Base-by-base conservation (phyloP, 2,113 vertebrate species). In the Ctenomys sociabilis region DNA sequence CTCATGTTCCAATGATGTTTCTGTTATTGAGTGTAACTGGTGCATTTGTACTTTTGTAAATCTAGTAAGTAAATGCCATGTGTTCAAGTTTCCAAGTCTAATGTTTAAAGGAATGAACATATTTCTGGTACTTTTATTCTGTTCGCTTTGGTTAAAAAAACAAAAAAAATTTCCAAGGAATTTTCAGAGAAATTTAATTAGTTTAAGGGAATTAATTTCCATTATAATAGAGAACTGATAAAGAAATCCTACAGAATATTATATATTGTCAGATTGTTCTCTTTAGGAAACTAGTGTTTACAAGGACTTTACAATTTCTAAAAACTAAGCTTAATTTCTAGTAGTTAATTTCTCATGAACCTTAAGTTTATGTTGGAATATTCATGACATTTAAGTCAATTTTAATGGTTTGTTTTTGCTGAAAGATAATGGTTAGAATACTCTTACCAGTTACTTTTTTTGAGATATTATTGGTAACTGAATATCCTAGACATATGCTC, bases 271-370 rank as follows among this genome's bases (percentile, higher is more conserved):
- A 95, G 90, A 64, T 94, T 30, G 61, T 61, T 84, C 12, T 78
- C 5, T 95, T 49, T 17, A 85, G 28, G 32, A 90, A 97, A 61
- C 19, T 49, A 28, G 40, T 70, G 64, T 94, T 90, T 59, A 43
- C 94, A 78, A 89, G 40, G 17, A 90, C 37, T 91, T 63, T 85
- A 32, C 59, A 35, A 78, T 93, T 86, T 95, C 7, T 72, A 30
- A 86, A 96, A 83, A 32, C 21, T 59, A 75, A 91, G 54, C 93
- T 84, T 94, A n/a, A n/a, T n/a, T n/a, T n/a, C n/a, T n/a, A 77
- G 32, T 84, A 49, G 86, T 94, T 96, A 83, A 77, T 64, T 70
- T 97, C 49, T 88, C 21, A 40, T 35, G 66, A 37, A 96, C 32
- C 24, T 83, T 54, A 91, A 17, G 1, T 54, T 59, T 81, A 32